Evolutionary conservation across 2,113 vertebrate species (phyloP), one percentile per base, ranked within the genome.

Genomic region (Addax nasomaculatus): DNA sequence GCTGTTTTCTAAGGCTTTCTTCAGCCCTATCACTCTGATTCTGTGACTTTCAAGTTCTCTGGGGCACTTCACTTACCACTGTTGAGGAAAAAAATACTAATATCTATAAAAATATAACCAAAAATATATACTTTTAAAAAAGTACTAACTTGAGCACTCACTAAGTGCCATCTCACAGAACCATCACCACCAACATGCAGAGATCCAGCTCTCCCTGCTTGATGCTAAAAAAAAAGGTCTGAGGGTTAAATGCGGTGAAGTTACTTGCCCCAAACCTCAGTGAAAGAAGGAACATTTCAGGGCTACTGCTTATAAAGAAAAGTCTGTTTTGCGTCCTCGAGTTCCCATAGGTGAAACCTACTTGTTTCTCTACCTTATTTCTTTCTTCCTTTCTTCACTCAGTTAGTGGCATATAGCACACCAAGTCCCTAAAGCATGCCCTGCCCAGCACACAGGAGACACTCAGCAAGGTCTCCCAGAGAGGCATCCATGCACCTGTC

Each of bases 401-500:
- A n/a, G 19, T 57, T n/a, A 15, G 33, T 25, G 30, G 53, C 58
- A 29, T 13, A 25, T 0, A 6, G 39, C 1, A 2, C 0, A 1
- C 15, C 25, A 47, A 39, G 51, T 9, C 47, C 80, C 64, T 15
- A 15, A 14, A 25, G 21, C 1, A 8, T 43, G 33, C 2, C 29
- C 21, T 5, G 12, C 43, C 43, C 14, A 33, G 43, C 12, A 47
- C 36, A 0, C 1, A 6, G 51, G 45, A 33, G 27, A 13, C 47
- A 19, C 16, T 81, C 1, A 0, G 21, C 47, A 30, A 47, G 6
- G 8, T 2, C 6, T 10, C 57, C 58, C 62, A 3, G 33, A 30
- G 23, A n/a, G 17, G 9, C n/a, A 3, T 5, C 55, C n/a, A 25
- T 0, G 11, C 4, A 1, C 8, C 5, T 14, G 49, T 39, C 36